A percentile compares a stretch with the other conserved stretches of the same genome.
Evolutionary conservation across 2,888 invertebrate genomes (phyloP).

Genomic region (Aspidiotus rigidus): DNA sequence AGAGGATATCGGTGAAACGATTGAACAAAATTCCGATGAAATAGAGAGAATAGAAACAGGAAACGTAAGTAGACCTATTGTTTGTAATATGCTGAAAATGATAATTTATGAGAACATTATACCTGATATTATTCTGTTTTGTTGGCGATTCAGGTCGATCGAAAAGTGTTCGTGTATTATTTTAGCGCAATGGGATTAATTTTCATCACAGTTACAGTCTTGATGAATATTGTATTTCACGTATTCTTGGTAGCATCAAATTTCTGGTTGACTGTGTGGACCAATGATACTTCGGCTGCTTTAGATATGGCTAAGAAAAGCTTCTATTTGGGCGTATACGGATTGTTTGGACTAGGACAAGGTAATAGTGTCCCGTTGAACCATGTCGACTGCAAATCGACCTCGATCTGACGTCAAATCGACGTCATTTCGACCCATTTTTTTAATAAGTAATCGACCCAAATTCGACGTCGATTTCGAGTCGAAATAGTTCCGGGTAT

Average conservation of each 20-base stretch:
- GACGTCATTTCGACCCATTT: no score
- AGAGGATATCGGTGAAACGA: no score
- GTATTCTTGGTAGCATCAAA: conserved; percentile 78
- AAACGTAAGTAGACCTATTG: conserved; percentile 59
- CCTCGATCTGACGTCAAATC: no score
- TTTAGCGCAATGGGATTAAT: conserved; percentile 72
- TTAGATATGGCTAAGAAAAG: conserved; percentile 51
- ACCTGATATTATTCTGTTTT: conserved; percentile 11
- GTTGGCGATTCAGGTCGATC: conserved; percentile 57
- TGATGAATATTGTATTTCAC: conserved; percentile 73
- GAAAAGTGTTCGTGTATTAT: conserved; percentile 81
- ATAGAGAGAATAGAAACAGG: conserved; percentile 86
- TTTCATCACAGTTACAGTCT: conserved; percentile 59
- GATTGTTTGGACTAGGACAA: conserved; percentile 77
- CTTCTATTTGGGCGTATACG: conserved; percentile 79
- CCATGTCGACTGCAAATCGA: no score
- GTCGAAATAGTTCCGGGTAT: no score
- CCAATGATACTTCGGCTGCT: conserved; percentile 54
- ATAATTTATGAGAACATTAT: no score
- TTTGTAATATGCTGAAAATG: no score
- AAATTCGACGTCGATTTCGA: no score
- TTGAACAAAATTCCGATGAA: conserved; percentile 72
- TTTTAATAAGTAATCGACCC: no score
- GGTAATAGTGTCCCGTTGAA: no score
- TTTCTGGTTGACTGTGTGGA: conserved; percentile 75